Evolutionary conservation across 1,140 invertebrate species (phyloP).

Genomic region (Hypsibius dujardini): DNA sequence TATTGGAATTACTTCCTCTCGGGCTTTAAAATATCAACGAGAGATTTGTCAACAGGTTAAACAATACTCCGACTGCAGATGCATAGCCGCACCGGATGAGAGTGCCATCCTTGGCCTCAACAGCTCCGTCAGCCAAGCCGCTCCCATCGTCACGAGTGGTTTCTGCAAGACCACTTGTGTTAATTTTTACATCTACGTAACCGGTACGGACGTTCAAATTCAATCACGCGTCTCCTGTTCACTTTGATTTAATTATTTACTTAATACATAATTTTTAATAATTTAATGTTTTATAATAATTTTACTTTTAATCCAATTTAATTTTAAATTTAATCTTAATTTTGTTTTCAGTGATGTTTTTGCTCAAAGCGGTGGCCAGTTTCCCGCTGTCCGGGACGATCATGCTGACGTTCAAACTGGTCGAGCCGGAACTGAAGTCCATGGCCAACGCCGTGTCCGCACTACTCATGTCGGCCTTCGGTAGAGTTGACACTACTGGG

Average conservation of each 20-base stretch:
- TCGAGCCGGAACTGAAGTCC: constrained; percentile 16
- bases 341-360: constrained; percentile 12
- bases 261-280: background rate
- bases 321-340: background rate
- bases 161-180: background rate
- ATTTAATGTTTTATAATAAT: background rate
- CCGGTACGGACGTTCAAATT: background rate
- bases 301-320: background rate
- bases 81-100: background rate
- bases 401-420: constrained; percentile 10
- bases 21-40: background rate
- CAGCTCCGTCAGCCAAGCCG: too few species aligned
- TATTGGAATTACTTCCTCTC: background rate
- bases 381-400: constrained; percentile 12
- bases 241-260: background rate
- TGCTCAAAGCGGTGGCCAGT: background rate
- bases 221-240: background rate
- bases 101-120: background rate
- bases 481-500: constrained; percentile 6
- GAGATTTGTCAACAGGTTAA: background rate
- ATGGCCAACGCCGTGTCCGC: constrained; percentile 14
- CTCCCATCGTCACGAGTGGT: background rate
- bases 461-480: constrained; percentile 10
- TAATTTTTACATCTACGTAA: constrained; percentile 13
- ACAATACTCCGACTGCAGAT: constrained; percentile 6